Conservation (phyloP, 2,113 vertebrate species). For the Arothron firmamentum region DNA sequence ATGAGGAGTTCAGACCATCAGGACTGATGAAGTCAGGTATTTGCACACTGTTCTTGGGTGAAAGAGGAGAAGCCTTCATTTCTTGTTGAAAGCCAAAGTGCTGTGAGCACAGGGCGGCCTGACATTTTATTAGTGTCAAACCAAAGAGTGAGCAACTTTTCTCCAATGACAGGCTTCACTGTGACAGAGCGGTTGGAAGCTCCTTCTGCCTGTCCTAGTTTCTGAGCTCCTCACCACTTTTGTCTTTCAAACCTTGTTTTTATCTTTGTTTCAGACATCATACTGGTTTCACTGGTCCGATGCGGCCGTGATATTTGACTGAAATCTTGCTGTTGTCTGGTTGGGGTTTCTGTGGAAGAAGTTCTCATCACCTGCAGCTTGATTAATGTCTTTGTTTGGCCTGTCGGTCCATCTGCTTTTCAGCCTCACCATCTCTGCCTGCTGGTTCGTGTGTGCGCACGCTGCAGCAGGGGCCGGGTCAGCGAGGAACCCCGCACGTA, state of each 20-base stretch:
- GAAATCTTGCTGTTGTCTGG: too few relatives aligned
- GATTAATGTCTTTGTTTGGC: conserved; percentile 22
- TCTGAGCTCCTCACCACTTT: too few relatives aligned
- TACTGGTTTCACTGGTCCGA: too few relatives aligned
- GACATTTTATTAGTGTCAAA: conserved; percentile 37
- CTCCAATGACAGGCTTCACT: conserved; percentile 9
- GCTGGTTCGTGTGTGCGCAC: conserved; percentile 5
- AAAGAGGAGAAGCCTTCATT: conserved; percentile 26
- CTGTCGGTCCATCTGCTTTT: conserved; percentile 7
- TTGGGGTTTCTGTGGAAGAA: background rate
- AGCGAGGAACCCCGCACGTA: conserved; percentile 19
- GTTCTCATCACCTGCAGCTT: conserved; percentile 7
- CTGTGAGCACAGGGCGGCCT: conserved; percentile 5
- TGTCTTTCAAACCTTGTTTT: too few relatives aligned
- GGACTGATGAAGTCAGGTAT: background rate
- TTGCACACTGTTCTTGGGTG: conserved; percentile 28
- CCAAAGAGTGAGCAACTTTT: conserved; percentile 9
- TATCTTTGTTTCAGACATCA: too few relatives aligned
- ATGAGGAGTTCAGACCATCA: too few relatives aligned
- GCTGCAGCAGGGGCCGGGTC: conserved; percentile 30
- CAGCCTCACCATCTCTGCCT: too few relatives aligned
- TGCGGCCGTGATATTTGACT: too few relatives aligned
- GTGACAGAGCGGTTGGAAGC: too few relatives aligned
- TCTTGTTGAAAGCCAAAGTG: conserved; percentile 34
- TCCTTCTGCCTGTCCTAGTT: too few relatives aligned